Conservation (phyloP, 2,888 invertebrate genomes). For the Noctua comes region DNA sequence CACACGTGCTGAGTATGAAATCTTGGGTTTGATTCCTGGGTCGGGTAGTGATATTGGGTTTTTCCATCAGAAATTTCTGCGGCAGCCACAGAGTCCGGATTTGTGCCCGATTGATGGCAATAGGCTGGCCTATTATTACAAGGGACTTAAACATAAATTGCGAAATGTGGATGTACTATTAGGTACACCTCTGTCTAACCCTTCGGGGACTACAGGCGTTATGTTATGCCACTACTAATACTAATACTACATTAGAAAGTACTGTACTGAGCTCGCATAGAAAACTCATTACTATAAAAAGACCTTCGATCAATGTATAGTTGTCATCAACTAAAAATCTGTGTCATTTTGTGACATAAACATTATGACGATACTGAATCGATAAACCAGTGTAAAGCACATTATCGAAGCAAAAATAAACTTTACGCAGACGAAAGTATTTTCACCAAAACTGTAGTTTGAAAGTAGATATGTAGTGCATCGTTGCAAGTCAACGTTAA, state of each 20-base stretch:
- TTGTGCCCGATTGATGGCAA: too few species aligned
- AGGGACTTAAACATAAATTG: too few species aligned
- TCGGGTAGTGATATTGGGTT: neutral
- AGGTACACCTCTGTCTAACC: too few species aligned
- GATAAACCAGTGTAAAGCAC: neutral
- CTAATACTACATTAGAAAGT: too few species aligned
- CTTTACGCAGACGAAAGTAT: neutral
- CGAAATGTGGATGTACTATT: too few species aligned
- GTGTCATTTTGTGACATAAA: neutral
- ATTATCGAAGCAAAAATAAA: neutral
- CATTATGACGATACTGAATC: neutral
- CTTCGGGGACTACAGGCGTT: too few species aligned
- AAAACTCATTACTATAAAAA: too few species aligned
- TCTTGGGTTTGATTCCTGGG: neutral
- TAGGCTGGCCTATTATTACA: too few species aligned
- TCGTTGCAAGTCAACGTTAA: constrained; percentile 21
- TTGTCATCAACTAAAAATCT: neutral
- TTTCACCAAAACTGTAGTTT: neutral
- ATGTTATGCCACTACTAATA: too few species aligned
- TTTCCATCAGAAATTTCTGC: too few species aligned
- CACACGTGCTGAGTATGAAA: neutral
- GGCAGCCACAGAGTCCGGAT: too few species aligned
- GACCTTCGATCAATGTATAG: neutral
- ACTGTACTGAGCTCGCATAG: too few species aligned
- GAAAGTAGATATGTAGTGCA: neutral